phyloP scores from a whole-genome alignment of 92 coral and sea anemone genomes.

The Galaxea fascicularis region DNA sequence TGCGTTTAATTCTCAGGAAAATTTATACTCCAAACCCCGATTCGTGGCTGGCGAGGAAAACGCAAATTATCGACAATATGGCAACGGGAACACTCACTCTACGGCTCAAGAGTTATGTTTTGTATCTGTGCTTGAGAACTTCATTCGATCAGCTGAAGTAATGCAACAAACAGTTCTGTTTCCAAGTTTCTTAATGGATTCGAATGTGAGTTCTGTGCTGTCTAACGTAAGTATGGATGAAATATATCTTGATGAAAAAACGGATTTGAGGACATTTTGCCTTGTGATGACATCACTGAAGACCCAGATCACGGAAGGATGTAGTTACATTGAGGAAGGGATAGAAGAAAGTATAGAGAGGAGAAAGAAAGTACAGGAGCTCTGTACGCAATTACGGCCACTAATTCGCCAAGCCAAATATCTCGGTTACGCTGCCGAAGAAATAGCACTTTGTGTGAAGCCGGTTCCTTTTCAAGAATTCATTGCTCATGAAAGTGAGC shows the following conservation, averaged over 20 bases:
- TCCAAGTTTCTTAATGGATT: slow-evolving; percentile 40
- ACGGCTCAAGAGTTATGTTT: slow-evolving; percentile 6
- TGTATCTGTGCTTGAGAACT: slow-evolving; percentile 22
- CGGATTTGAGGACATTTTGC: slow-evolving; percentile 34
- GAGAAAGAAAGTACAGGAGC: slow-evolving; percentile 1
- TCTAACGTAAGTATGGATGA: background rate
- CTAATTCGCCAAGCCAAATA: slow-evolving; percentile 18
- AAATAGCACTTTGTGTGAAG: slow-evolving; percentile 12
- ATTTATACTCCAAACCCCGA: background rate
- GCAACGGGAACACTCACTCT: background rate
- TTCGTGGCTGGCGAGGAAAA: background rate
- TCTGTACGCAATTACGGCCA: slow-evolving; percentile 23
- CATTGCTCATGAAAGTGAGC: background rate
- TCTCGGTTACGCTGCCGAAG: slow-evolving; percentile 37
- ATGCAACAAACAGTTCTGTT: slow-evolving; percentile 32
- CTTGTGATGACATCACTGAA: slow-evolving; percentile 8
- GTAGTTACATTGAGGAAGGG: slow-evolving; percentile 17
- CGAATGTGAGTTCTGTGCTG: background rate
- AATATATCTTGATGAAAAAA: slow-evolving; percentile 15
- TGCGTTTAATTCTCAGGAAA: background rate
- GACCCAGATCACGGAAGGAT: slow-evolving; percentile 20
- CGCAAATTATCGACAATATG: background rate
- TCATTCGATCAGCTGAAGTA: slow-evolving; percentile 4
- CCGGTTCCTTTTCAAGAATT: slow-evolving; percentile 33
- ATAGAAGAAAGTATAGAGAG: slow-evolving; percentile 12